phyloP scores from a whole-genome alignment of 1,140 invertebrate species.

The Drosophila suzukii region DNA sequence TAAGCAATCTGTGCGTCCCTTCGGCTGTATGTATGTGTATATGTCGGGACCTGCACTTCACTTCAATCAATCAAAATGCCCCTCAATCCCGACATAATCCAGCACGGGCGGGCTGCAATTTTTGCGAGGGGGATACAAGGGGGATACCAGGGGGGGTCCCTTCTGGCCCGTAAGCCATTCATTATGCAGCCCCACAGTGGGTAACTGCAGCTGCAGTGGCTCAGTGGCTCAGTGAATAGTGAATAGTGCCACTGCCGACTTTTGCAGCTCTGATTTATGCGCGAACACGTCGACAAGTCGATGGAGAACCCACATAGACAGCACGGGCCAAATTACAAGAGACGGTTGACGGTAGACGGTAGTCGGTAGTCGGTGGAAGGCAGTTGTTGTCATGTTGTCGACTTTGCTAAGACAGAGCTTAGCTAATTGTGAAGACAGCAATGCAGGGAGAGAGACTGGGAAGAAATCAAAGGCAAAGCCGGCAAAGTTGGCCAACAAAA shows the following conservation, averaged over 20 bases:
- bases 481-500: slow-evolving; percentile 55
- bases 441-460: background rate
- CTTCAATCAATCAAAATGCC: slow-evolving; percentile 62
- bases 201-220: slow-evolving; percentile 37
- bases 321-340: slow-evolving; percentile 8
- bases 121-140: background rate
- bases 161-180: slow-evolving; percentile 25
- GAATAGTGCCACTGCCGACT: slow-evolving; percentile 10
- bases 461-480: slow-evolving; percentile 45
- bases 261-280: slow-evolving; percentile 66
- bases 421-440: slow-evolving; percentile 40
- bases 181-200: slow-evolving; percentile 39
- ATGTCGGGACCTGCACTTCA: slow-evolving; percentile 22
- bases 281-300: slow-evolving; percentile 41
- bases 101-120: slow-evolving; percentile 9
- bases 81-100: slow-evolving; percentile 50
- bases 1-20: slow-evolving; percentile 33
- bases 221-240: background rate
- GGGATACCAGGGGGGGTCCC: background rate
- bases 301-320: background rate
- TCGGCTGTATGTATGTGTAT: background rate
- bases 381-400: slow-evolving; percentile 43
- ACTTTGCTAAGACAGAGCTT: slow-evolving; percentile 50
- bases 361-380: background rate
- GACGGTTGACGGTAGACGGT: background rate